Evolutionary conservation across 2,113 vertebrate species (phyloP), one percentile per base, ranked within the genome.

Genomic region (Ctenodactylus gundi): DNA sequence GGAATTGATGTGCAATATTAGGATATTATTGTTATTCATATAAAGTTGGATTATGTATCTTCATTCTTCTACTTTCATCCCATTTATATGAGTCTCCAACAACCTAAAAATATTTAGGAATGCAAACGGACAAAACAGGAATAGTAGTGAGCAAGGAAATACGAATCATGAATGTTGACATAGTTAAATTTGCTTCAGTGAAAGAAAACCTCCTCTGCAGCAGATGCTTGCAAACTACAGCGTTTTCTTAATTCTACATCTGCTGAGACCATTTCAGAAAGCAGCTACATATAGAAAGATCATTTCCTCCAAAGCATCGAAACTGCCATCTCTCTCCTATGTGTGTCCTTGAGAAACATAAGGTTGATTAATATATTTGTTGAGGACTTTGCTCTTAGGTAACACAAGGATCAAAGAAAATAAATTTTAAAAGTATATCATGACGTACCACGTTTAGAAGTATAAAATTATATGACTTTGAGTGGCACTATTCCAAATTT

Each of bases 221-320:
- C 87, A 96, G 72, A 67, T 73, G 60, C 62, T 92, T 70, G 85
- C 39, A 85, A 94, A 96, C 41, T 70, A 39, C 65, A 93, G 60
- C 77, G 36, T 68, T 84, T 68, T 23, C 62, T 27, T 75, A 58
- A 85, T 82, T 96, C 77, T 83, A 17, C 85, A 93, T 85, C 92
- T 95, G 90, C 80, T 58, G 62, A 55, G 96, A 81, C 90, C 72
- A 92, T 55, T 95, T 85, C 82, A 41, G 34, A 62, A 92, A 78
- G 77, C 44, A 44, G 55, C 80, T 75, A 77, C 17, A 11, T 10
- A 77, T 0, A 62, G 64, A 70, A 78, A 70, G 92, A 36, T 1
- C 25, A 39, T 92, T 85, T 73, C 27, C 49, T 51, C 67, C 44
- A 49, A 90, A 78, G 49, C 76, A 85, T 46, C 81, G 55, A 80